A percentile compares a stretch with the other conserved stretches of the same genome.
phyloP scores from a whole-genome alignment of 30 jellyfish, hydroid and myxozoan species.

The Hydra vulgaris region DNA sequence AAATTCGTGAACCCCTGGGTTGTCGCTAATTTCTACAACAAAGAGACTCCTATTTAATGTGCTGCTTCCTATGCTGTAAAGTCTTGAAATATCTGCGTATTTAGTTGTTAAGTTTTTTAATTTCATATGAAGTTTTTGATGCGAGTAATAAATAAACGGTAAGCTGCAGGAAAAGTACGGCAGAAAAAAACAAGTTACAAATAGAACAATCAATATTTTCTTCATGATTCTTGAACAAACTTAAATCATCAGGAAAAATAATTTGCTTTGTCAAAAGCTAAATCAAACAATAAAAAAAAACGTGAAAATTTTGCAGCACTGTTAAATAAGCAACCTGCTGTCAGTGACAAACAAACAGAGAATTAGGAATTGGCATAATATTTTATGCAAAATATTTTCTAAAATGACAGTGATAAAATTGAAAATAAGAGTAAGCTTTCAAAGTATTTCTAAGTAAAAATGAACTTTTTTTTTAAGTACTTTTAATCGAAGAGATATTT shows the following conservation, averaged over 20 bases:
- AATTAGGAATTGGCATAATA: no score
- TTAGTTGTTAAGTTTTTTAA: slow-evolving; percentile 2
- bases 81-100: slow-evolving; percentile 42
- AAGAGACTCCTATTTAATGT: slow-evolving; percentile 41
- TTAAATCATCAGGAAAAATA: no score
- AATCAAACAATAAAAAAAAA: neutral
- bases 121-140: neutral
- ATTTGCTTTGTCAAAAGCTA: neutral
- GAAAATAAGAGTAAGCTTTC: no score
- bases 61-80: slow-evolving; percentile 63
- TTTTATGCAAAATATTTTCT: no score
- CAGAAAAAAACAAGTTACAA: neutral
- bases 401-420: no score
- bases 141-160: neutral
- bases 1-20: slow-evolving; percentile 78
- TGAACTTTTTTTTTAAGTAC: no score
- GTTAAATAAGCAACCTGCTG: neutral
- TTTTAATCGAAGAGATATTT: no score
- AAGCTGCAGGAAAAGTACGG: neutral
- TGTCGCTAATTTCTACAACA: slow-evolving; percentile 71
- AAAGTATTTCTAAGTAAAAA: no score
- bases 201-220: neutral
- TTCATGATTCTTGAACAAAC: neutral
- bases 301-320: neutral
- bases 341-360: neutral